phyloP scores from a whole-genome alignment of 2,797 vertebrate species.

The Peromyscus aztecus region DNA sequence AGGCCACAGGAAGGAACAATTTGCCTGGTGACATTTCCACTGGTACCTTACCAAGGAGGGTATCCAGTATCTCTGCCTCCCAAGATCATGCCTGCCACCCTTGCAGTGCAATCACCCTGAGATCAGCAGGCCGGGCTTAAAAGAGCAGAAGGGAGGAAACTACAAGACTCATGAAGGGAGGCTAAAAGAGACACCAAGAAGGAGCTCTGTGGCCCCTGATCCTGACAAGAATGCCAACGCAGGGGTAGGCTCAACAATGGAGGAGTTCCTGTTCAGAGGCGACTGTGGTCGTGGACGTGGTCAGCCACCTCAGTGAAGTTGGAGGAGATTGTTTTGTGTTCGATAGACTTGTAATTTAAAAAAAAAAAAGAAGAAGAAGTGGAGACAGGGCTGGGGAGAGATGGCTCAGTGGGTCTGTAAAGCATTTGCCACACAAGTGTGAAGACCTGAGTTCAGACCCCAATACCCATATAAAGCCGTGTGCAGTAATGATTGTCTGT shows the following conservation, averaged over 20 bases:
- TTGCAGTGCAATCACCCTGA: background rate
- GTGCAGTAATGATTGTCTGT: too few relatives aligned
- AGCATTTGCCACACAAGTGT: background rate
- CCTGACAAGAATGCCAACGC: background rate
- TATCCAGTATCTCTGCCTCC: background rate
- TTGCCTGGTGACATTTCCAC: background rate
- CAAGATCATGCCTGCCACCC: background rate
- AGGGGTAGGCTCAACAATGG: background rate
- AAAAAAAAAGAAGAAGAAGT: background rate
- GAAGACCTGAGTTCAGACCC: background rate
- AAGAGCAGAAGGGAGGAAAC: background rate
- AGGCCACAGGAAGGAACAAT: background rate
- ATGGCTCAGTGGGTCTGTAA: background rate
- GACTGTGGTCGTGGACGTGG: background rate
- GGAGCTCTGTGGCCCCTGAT: background rate
- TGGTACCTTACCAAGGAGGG: background rate
- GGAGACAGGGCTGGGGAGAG: background rate
- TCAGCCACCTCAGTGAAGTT: background rate
- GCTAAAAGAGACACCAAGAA: fast-evolving
- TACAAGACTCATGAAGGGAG: background rate
- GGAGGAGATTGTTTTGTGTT: background rate
- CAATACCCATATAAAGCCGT: background rate
- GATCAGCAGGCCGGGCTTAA: background rate
- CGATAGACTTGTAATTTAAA: background rate
- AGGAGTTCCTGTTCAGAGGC: background rate